Evolutionary conservation across 1,140 invertebrate genomes (phyloP).

Genomic region (Chironomus striatipennis): DNA sequence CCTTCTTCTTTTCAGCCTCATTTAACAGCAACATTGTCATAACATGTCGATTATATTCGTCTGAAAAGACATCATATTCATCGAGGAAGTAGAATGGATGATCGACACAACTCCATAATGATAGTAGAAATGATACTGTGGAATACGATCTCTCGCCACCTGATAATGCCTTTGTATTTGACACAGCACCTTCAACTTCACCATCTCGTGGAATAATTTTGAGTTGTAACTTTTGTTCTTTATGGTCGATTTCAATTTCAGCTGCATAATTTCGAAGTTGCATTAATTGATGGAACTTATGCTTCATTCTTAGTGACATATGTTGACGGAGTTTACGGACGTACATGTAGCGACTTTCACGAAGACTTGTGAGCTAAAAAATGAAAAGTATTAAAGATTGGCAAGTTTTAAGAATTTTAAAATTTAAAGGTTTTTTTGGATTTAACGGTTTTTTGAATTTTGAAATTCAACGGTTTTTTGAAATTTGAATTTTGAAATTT

Average conservation of each 20-base stretch:
- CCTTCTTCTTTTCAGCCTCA: constrained; percentile 49
- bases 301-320: constrained; percentile 27
- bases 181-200: constrained; percentile 35
- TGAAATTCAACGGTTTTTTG: too few species aligned
- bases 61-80: constrained; percentile 98
- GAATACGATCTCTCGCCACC: constrained; percentile 94
- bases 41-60: constrained; percentile 60
- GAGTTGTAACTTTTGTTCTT: constrained; percentile 47
- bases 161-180: constrained; percentile 61
- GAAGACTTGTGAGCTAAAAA: constrained; percentile 25
- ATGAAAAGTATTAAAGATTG: too few species aligned
- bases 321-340: constrained; percentile 27
- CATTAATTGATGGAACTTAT: constrained; percentile 28
- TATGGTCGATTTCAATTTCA: constrained; percentile 51
- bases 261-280: constrained; percentile 42
- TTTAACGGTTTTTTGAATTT: too few species aligned
- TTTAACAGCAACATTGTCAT: constrained; percentile 58
- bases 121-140: constrained; percentile 87
- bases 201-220: constrained; percentile 48
- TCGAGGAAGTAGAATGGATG: constrained; percentile 93
- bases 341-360: constrained; percentile 26
- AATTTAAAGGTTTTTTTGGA: too few species aligned
- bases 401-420: too few species aligned
- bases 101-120: constrained; percentile 84
- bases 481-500: too few species aligned